Percentiles rank a stretch among this genome's conserved stretches.
These are phyloP conservation scores for Plecturocebus donacophilus DNA, from an alignment of 2,113 vertebrate genomes.

Conservation along the genomic window DNA sequence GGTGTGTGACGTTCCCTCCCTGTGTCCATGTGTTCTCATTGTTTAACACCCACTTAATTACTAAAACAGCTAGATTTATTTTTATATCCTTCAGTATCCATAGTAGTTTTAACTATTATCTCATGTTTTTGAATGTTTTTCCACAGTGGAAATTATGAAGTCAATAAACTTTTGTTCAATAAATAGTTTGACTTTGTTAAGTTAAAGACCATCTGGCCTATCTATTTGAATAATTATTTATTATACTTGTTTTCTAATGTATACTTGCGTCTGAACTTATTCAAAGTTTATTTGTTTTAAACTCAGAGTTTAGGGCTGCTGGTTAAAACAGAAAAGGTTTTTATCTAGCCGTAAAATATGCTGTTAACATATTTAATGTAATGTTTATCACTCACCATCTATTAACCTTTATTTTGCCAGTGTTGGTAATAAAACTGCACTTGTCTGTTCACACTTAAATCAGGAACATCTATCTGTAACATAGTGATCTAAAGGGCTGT, in stretches of 20 bases:
- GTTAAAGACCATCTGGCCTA: not conserved
- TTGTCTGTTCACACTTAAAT: conserved; percentile 17
- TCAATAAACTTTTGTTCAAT: not conserved
- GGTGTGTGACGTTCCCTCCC: too few species aligned
- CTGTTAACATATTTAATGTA: conserved; percentile 30
- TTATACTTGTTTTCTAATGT: conserved; percentile 21
- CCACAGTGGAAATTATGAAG: not conserved
- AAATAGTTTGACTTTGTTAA: not conserved
- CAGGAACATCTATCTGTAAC: not conserved
- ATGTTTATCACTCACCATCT: conserved; percentile 5
- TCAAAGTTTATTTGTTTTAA: conserved; percentile 41
- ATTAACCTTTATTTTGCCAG: conserved; percentile 26
- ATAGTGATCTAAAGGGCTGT: not conserved
- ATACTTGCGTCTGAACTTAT: conserved; percentile 12
- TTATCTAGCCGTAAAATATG: conserved; percentile 38
- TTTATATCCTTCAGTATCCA: not conserved
- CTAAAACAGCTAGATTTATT: conserved; percentile 38
- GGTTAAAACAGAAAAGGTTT: conserved; percentile 18
- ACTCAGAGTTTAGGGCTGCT: not conserved
- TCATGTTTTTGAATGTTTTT: conserved; percentile 24
- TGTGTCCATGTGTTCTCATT: too few species aligned
- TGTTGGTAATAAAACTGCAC: not conserved
- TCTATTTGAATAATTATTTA: conserved; percentile 42
- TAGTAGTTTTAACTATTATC: not conserved
- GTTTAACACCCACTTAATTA: too few species aligned